Conservation (phyloP, 2,888 invertebrate species). For the Papilio elwesi region DNA sequence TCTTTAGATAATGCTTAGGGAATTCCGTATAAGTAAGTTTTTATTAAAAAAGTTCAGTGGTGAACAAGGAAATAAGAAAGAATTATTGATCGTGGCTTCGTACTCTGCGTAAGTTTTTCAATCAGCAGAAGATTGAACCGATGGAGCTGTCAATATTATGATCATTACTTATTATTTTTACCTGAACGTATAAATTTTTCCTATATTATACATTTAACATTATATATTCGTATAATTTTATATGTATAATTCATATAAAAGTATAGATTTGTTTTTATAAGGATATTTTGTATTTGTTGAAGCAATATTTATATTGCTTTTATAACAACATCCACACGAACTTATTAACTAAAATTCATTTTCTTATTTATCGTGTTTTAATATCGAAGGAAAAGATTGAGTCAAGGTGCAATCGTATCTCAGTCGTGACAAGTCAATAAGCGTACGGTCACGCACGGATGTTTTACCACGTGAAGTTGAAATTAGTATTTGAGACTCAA, state of each 20-base stretch:
- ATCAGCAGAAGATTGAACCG: constrained; percentile 1
- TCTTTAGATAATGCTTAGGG: not conserved
- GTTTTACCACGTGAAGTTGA: not conserved
- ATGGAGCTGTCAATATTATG: constrained; percentile 1
- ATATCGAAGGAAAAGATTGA: constrained; percentile 6
- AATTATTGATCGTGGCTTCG: constrained; percentile 1
- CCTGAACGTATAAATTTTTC: too few relatives aligned
- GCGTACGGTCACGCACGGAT: constrained; percentile 1
- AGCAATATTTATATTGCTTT: too few relatives aligned
- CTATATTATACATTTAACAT: too few relatives aligned
- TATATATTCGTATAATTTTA: too few relatives aligned
- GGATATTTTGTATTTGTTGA: too few relatives aligned
- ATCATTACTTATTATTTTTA: too few relatives aligned
- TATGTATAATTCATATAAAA: too few relatives aligned
- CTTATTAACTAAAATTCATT: not conserved
- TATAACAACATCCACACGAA: not conserved
- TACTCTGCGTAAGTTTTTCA: constrained; percentile 3
- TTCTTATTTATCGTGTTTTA: not conserved
- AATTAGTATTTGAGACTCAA: not conserved
- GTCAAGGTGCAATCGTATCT: not conserved
- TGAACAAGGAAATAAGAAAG: not conserved
- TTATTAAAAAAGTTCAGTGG: constrained; percentile 11
- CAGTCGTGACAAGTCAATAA: constrained; percentile 17
- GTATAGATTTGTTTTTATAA: too few relatives aligned
- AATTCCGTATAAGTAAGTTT: constrained; percentile 1